Base-by-base conservation (phyloP, 2,797 vertebrate species). In the Apodemus agrarius region DNA sequence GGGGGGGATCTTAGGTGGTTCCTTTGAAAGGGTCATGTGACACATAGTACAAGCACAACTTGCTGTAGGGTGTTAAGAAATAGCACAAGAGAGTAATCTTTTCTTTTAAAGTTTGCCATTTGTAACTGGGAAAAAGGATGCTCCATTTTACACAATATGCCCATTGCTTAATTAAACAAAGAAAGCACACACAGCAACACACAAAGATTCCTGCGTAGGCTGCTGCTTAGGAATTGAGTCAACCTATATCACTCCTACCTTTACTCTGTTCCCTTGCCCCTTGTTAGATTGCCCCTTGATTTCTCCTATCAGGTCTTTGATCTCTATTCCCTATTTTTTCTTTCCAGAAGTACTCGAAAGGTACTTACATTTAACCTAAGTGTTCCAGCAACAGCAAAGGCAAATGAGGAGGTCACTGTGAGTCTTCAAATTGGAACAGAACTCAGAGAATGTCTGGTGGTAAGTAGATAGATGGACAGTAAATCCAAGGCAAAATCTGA, bases 361-460 rank as follows among this genome's bases (percentile, higher is more conserved):
- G 0, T 21, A 43, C 3, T 98, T 0, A 3, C 0, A 24, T 21
- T 97, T 63, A 0, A 61, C 0, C 0, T 96, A 1, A 0, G 29
- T 0, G 0, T 85, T 7, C 74, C 88, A 19, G 0, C 0, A 0
- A 0, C 0, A 10, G 43, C 3, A 57, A 0, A 0, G 0, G 0
- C 0, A n/a, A 4, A 21, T 19, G 43, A 97, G 0, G n/a, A 24
- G 0, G 0, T 74, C 21, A 0, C 19, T 0, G 0, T 82, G 29
- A 6, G 0, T 0, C 46, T 97, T 19, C 0, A 0, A 6, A 0
- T 97, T 31, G 0, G 0, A 43, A 94, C 97, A 31, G 5, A 96
- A 31, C 2, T 96, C 40, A 83, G 0, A 17, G 97, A 98, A 95
- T 97, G 96, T 6, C 22, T 97, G 75, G 96, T 95, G 88, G 97